Conservation (phyloP, 2,113 vertebrate genomes). For the Motacilla tschutschensis region DNA sequence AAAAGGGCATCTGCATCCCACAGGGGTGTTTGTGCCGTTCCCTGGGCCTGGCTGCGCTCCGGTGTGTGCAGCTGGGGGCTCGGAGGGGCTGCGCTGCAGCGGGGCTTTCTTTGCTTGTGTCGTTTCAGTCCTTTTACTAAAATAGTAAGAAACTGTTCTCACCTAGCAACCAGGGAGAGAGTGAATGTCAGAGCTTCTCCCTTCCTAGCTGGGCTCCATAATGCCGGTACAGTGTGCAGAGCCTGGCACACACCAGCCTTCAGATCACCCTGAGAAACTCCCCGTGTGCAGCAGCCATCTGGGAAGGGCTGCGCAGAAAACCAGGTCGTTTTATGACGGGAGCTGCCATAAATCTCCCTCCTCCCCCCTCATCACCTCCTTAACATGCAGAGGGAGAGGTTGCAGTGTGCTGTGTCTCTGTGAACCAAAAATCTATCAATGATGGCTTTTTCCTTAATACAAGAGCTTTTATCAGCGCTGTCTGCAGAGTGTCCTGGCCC, state of each 20-base stretch:
- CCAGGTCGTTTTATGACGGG: conserved; percentile 8
- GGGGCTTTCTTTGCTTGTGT: not conserved
- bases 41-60: not conserved
- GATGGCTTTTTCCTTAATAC: conserved; percentile 34
- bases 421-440: conserved; percentile 45
- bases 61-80: conserved; percentile 25
- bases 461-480: conserved; percentile 34
- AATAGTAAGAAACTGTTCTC: conserved; percentile 48
- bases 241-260: conserved; percentile 18
- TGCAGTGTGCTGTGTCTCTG: conserved; percentile 33
- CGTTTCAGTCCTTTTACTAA: conserved; percentile 18
- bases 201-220: conserved; percentile 26
- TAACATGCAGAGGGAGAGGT: conserved; percentile 48
- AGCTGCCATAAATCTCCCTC: conserved; percentile 42
- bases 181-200: conserved; percentile 24
- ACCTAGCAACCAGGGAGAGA: conserved; percentile 56
- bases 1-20: not conserved
- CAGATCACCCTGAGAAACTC: conserved; percentile 43
- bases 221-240: conserved; percentile 9
- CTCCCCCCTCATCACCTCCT: conserved; percentile 22
- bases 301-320: conserved; percentile 37
- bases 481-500: conserved; percentile 25
- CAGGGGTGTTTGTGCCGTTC: not conserved
- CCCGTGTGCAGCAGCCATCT: conserved; percentile 28
- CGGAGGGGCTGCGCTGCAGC: not conserved